phyloP scores from a whole-genome alignment of 2,888 invertebrate species.

The Chymomyza amoena region DNA sequence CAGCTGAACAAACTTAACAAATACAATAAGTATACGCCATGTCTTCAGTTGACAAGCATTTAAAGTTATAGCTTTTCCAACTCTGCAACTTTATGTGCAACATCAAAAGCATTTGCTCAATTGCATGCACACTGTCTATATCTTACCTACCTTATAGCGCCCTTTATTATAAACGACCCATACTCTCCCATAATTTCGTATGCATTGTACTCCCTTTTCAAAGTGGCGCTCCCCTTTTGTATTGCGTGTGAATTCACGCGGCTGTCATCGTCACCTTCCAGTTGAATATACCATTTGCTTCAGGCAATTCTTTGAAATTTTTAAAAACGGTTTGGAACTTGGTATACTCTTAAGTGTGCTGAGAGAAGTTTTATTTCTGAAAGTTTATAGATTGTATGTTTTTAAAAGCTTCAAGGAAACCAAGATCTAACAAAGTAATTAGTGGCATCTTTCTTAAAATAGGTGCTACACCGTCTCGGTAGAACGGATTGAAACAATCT shows the following conservation, averaged over 20 bases:
- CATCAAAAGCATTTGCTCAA: background rate
- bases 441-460: too few species aligned
- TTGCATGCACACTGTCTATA: background rate
- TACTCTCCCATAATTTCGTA: background rate
- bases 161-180: background rate
- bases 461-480: too few species aligned
- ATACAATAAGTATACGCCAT: background rate
- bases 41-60: background rate
- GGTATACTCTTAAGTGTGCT: background rate
- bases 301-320: background rate
- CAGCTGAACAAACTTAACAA: background rate
- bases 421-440: too few species aligned
- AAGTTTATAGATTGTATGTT: too few species aligned
- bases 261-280: conserved; percentile 49
- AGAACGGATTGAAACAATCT: too few species aligned
- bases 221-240: background rate
- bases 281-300: background rate
- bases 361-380: too few species aligned
- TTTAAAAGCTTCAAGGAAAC: too few species aligned
- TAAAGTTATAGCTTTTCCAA: background rate
- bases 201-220: background rate
- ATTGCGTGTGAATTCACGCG: conserved; percentile 62
- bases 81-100: background rate
- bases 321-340: background rate
- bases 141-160: background rate